phyloP scores from a whole-genome alignment of 2,888 invertebrate genomes.

The Melikaiella ostensackeni region DNA sequence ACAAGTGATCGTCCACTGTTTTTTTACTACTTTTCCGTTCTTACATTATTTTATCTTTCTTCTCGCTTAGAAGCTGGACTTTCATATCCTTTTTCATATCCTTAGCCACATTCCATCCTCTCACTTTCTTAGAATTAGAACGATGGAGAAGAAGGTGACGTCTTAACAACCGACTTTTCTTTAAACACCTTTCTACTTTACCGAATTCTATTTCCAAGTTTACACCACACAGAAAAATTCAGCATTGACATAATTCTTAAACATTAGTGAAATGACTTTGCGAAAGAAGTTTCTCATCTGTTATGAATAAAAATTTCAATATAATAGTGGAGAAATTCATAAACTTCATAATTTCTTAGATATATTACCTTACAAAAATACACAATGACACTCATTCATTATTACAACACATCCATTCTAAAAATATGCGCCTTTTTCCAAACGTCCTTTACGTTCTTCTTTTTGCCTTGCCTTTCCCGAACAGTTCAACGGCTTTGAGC shows the following conservation, averaged over 20 bases:
- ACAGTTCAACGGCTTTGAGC: slow-evolving; percentile 97
- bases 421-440: neutral
- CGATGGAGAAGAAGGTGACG: neutral
- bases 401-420: neutral
- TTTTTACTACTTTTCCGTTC: slow-evolving; percentile 57
- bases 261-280: too few species aligned
- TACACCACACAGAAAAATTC: neutral
- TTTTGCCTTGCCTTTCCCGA: slow-evolving; percentile 64
- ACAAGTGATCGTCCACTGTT: slow-evolving; percentile 63
- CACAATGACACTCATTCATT: too few species aligned
- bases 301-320: too few species aligned
- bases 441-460: slow-evolving; percentile 55
- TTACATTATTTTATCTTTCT: slow-evolving; percentile 26
- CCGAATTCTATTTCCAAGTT: neutral
- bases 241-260: neutral
- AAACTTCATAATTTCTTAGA: too few species aligned
- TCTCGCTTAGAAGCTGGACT: neutral
- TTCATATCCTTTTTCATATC: neutral
- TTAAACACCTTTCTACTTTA: neutral
- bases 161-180: neutral
- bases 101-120: neutral
- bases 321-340: too few species aligned
- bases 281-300: too few species aligned
- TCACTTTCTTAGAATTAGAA: neutral
- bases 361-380: too few species aligned